phyloP scores from a whole-genome alignment of 2,797 vertebrate species.

The Chiroxiphia lanceolata region DNA sequence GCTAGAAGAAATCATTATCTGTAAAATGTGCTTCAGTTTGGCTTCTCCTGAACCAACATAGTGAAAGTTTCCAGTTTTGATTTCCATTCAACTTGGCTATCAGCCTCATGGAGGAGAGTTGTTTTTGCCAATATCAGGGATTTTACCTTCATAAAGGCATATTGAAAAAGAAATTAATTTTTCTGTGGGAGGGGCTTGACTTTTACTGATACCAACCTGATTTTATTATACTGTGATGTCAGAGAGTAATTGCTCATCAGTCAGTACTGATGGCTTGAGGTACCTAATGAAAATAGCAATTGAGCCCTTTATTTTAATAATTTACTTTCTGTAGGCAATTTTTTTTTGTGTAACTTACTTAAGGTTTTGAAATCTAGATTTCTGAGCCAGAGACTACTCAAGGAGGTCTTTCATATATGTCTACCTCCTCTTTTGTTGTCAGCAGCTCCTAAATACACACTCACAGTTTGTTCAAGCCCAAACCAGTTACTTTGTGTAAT shows the following conservation, averaged over 20 bases:
- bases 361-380: neutral
- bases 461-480: neutral
- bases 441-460: neutral
- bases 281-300: neutral
- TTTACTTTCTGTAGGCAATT: neutral
- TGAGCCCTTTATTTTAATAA: neutral
- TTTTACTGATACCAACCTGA: slow-evolving; percentile 11
- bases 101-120: neutral
- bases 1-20: neutral
- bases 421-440: neutral
- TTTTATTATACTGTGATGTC: slow-evolving; percentile 6
- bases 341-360: neutral
- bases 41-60: neutral
- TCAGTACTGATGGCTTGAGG: neutral
- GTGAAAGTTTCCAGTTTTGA: slow-evolving; percentile 9
- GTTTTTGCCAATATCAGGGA: neutral
- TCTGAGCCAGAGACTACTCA: neutral
- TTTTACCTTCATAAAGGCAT: slow-evolving; percentile 34
- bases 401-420: neutral
- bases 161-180: slow-evolving; percentile 23
- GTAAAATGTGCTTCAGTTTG: neutral
- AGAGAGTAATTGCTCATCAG: neutral
- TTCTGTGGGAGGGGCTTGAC: neutral
- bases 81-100: slow-evolving; percentile 21
- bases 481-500: neutral